Base-by-base conservation (phyloP, 2,888 invertebrate genomes). In the Melinaea menophilus region DNA sequence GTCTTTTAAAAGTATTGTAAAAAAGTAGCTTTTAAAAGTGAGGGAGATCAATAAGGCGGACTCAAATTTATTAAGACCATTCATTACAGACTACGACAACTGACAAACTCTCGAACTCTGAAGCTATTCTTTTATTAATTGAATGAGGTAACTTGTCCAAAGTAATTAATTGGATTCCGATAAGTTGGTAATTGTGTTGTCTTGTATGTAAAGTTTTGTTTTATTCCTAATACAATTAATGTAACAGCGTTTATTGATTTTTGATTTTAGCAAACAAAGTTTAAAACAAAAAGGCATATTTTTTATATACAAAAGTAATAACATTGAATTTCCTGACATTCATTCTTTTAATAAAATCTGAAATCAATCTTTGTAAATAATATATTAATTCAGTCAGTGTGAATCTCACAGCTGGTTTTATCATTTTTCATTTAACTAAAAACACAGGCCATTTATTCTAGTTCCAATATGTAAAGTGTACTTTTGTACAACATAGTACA, bases 101-200 rank as follows among this genome's bases (percentile, higher is more conserved):
- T 72, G 74, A 70, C 73, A 71, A 74, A 75, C 72, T 75, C 72
- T 71, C 74, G 59, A 70, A 74, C 69, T 73, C 65, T 62, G 67
- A 65, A 69, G 66, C 59, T 67, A 67, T 69, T 69, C 66, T 66
- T 69, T 68, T 63, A 64, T 64, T 70, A 72, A 73, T 70, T 71
- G 68, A 69, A 69, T 69, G 64, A 69, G 62, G 65, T 73, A 70
- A 71, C 70, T 71, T 73, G 71, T 71, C 72, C 67, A 72, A 69
- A 71, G 69, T 71, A 69, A 72, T 73, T 73, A 69, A 71, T 69
- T 71, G 62, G 64, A 62, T 68, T 66, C 66, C 66, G 65, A 67
- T 72, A 68, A 66, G 66, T 65, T 66, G 63, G 61, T 65, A 63
- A 67, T 71, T 68, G 63, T 60, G 58, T 55, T 64, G 65, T 67